These are phyloP conservation scores for Camponotus pennsylvanicus DNA, from an alignment of 1,140 invertebrate species.

Conservation along the genomic window DNA sequence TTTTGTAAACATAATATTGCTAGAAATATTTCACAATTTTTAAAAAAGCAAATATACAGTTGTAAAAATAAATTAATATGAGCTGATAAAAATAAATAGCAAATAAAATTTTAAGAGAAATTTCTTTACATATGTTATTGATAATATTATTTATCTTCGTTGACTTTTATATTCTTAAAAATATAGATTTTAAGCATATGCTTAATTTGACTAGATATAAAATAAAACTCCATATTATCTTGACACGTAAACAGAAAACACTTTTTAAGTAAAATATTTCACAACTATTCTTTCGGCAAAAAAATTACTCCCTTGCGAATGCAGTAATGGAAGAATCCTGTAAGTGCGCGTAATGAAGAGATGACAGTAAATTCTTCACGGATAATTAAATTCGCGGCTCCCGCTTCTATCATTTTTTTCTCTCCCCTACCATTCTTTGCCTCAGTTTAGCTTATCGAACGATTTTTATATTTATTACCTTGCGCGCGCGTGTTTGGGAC, in stretches of 20 bases:
- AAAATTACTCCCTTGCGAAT: constrained; percentile 37
- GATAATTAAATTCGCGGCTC: constrained; percentile 70
- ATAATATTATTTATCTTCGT: not conserved
- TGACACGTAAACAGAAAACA: not conserved
- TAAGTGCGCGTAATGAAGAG: constrained; percentile 58
- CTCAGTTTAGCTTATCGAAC: constrained; percentile 74
- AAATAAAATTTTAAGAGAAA: not conserved
- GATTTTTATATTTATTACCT: constrained; percentile 70
- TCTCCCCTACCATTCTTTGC: constrained; percentile 25
- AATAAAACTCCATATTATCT: not conserved
- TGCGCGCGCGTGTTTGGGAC: not conserved
- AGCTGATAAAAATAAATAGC: not conserved
- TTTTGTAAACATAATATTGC: not conserved
- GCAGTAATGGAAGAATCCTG: constrained; percentile 70
- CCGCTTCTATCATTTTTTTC: constrained; percentile 40
- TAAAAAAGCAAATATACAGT: not conserved
- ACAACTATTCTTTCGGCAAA: not conserved
- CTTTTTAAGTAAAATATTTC: not conserved
- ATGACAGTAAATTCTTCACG: constrained; percentile 75
- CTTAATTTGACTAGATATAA: not conserved
- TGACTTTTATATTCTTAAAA: not conserved
- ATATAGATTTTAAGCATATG: not conserved
- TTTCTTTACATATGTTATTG: not conserved
- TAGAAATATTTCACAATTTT: not conserved
- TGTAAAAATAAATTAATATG: not conserved